A percentile compares a stretch with the other conserved stretches of the same genome.
Conservation (phyloP, 1,140 invertebrate genomes). For the Diplogasteroides magnus region DNA sequence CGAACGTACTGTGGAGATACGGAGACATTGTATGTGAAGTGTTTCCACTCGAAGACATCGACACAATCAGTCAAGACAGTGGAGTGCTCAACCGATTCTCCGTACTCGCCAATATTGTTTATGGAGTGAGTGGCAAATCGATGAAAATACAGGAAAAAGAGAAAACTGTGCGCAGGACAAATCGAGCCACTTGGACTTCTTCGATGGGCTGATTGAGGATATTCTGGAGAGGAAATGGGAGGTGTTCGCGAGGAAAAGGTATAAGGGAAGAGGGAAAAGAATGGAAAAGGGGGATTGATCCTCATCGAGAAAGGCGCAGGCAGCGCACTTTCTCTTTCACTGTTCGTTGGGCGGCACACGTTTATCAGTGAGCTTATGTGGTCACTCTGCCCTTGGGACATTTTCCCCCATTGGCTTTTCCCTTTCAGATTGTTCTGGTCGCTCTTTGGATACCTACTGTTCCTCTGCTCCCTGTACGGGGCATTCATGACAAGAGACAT, state of each 20-base stretch:
- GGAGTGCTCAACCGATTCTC: constrained; percentile 86
- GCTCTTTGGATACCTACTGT: constrained; percentile 29
- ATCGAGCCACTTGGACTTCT: constrained; percentile 84
- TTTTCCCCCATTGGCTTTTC: too few species aligned
- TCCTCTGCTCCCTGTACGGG: constrained; percentile 27
- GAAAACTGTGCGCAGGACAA: constrained; percentile 67
- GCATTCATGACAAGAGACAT: constrained; percentile 34
- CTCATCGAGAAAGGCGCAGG: too few species aligned
- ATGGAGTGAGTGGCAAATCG: constrained; percentile 87
- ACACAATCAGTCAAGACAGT: constrained; percentile 82
- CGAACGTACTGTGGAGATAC: constrained; percentile 58
- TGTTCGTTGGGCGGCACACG: too few species aligned
- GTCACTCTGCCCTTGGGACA: too few species aligned
- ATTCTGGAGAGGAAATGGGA: constrained; percentile 95
- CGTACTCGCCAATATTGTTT: constrained; percentile 85
- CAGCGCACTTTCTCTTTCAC: too few species aligned
- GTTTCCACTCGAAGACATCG: constrained; percentile 84
- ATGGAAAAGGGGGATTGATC: too few species aligned
- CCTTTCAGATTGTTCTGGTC: constrained; percentile 60
- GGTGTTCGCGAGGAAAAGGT: constrained; percentile 77
- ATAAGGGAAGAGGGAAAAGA: too few species aligned
- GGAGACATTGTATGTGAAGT: constrained; percentile 88
- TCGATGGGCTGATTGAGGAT: constrained; percentile 87
- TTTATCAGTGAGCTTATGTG: too few species aligned
- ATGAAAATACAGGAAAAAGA: constrained; percentile 4